Evolutionary conservation across 2,797 vertebrate species (phyloP).

Genomic region (Chromis chromis): DNA sequence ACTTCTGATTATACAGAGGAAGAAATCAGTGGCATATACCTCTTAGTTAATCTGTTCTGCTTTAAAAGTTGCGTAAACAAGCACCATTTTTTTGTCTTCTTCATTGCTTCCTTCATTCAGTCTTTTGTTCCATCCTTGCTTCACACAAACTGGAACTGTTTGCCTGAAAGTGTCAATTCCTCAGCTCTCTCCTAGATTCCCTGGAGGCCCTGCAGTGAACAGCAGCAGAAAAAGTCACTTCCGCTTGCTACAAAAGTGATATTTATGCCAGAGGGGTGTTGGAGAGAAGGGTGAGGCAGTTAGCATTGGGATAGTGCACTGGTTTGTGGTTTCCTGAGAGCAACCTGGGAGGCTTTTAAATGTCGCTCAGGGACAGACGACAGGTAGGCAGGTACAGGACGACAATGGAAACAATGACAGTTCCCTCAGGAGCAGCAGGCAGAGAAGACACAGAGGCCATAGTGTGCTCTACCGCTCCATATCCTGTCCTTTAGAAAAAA

Average conservation of each 20-base stretch:
- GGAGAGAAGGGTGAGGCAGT: slow-evolving; percentile 55
- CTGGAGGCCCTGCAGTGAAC: slow-evolving; percentile 40
- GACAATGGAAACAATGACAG: slow-evolving; percentile 78
- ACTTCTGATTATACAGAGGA: slow-evolving; percentile 59
- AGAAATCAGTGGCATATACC: slow-evolving; percentile 37
- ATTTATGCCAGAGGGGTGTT: slow-evolving; percentile 74
- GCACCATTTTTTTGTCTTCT: background rate
- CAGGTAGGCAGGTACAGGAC: slow-evolving; percentile 75
- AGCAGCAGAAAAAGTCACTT: slow-evolving; percentile 58
- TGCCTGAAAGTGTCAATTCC: slow-evolving; percentile 52
- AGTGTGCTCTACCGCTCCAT: slow-evolving; percentile 69
- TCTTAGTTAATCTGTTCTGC: slow-evolving; percentile 26
- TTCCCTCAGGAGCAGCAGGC: slow-evolving; percentile 65
- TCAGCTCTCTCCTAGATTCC: slow-evolving; percentile 47
- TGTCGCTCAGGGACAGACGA: slow-evolving; percentile 74
- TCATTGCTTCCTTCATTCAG: slow-evolving; percentile 13
- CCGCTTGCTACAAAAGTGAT: slow-evolving; percentile 63
- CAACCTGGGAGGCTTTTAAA: slow-evolving; percentile 79
- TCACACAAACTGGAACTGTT: slow-evolving; percentile 37
- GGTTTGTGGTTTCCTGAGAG: slow-evolving; percentile 77
- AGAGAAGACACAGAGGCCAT: slow-evolving; percentile 77
- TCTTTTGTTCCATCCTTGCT: slow-evolving; percentile 32
- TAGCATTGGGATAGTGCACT: slow-evolving; percentile 46
- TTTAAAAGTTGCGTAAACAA: slow-evolving; percentile 13
- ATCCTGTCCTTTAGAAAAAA: slow-evolving; percentile 79